phyloP scores from a whole-genome alignment of 2,113 vertebrate genomes.

The Siniperca knerii region DNA sequence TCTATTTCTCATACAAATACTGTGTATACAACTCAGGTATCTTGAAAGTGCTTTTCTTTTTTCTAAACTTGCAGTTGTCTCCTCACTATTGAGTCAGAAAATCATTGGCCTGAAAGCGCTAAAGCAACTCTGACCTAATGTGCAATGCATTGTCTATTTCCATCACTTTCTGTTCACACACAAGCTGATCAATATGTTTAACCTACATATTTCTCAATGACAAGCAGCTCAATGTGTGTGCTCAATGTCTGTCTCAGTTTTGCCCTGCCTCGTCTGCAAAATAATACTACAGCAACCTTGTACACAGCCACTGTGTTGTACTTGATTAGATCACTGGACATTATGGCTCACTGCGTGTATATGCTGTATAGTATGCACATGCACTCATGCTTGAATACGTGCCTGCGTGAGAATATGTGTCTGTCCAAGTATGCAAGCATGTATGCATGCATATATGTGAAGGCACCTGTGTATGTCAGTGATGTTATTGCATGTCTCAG shows the following conservation, averaged over 20 bases:
- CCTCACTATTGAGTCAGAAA: conserved; percentile 4
- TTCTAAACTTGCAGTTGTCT: neutral
- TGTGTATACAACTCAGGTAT: neutral
- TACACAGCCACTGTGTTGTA: conserved; percentile 17
- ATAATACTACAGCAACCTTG: neutral
- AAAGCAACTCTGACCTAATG: conserved; percentile 28
- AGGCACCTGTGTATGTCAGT: conserved; percentile 62
- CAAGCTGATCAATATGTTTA: neutral
- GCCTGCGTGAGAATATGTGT: conserved; percentile 66
- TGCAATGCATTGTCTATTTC: conserved; percentile 2
- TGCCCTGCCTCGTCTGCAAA: neutral
- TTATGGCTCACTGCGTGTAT: conserved; percentile 32
- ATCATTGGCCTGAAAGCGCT: conserved; percentile 3
- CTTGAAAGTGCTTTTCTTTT: neutral
- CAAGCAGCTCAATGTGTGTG: neutral
- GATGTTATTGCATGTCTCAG: conserved; percentile 39
- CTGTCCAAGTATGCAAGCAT: conserved; percentile 24
- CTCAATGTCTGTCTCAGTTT: neutral
- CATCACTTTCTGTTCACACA: neutral
- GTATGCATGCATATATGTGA: conserved; percentile 29
- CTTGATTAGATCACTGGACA: conserved; percentile 49
- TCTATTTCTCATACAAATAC: neutral
- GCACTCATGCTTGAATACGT: conserved; percentile 58
- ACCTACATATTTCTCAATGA: conserved; percentile 5
- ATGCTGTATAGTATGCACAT: conserved; percentile 42